Base-by-base conservation (phyloP, 2,888 invertebrate species). In the Coleophora flavipennella region DNA sequence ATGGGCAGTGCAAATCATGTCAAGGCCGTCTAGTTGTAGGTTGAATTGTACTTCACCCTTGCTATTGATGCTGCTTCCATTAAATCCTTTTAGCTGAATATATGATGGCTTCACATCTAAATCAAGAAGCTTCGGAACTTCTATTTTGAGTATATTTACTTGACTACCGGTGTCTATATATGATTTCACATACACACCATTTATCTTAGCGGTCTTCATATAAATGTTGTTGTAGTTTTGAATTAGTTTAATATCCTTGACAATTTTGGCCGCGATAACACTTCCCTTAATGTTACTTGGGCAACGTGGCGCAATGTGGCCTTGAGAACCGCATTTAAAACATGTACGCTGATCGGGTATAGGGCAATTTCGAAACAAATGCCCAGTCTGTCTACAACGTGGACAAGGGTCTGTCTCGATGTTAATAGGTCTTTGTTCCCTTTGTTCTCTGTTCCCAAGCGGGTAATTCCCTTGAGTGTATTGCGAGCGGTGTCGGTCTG, bases 121-220 rank as follows among this genome's bases (percentile, higher is more conserved):
- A 3, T 29, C 7, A 0, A 46, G 20, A 0, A 38, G 9, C 1
- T 11, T 12, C 0, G 38, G n/a, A n/a, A n/a, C n/a, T n/a, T n/a
- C 13, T 9, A 43, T 35, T 20, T 42, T 3, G 0, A 47, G 27
- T 9, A 48, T 38, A 14, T 50, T 50, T 1, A 46, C 42, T 38
- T 50, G 44, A 33, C 44, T 46, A 0, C 46, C 51, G 3, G 45
- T 46, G 25, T 48, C 51, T 1, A 51, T 32, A 31, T 49, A 51
- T 2, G 46, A 31, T 28, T 43, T 45, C 3, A 49, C 37, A 14
- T 35, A 31, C 14, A 37, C 12, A 11, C 38, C 39, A 12, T 50
- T 44, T 2, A 47, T 35, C 13, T 41, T 42, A 4, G 25, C 42
- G 8, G 32, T 26, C 14, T 48, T 48, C 11, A 42, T 43, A 13